These are phyloP conservation scores for Platyura marginata DNA, from an alignment of 1,140 invertebrate species.

Conservation along the genomic window DNA sequence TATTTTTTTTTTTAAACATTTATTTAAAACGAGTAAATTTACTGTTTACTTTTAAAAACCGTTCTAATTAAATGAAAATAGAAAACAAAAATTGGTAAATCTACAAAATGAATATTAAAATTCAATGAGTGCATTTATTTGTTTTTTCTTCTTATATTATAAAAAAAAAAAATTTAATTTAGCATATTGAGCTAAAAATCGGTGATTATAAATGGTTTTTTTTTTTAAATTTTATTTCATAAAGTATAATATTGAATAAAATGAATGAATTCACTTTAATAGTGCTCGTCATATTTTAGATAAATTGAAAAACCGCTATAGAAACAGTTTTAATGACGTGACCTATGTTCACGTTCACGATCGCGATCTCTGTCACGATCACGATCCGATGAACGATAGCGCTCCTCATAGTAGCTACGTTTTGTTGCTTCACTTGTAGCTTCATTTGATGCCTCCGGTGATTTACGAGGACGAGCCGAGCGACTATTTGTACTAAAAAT, in stretches of 20 bases:
- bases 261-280: neutral
- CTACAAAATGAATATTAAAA: too few species aligned
- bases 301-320: neutral
- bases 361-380: slow-evolving; percentile 48
- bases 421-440: slow-evolving; percentile 30
- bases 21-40: neutral
- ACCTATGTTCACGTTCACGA: slow-evolving; percentile 42
- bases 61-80: neutral
- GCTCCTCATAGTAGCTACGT: slow-evolving; percentile 62
- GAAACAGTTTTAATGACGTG: slow-evolving; percentile 35
- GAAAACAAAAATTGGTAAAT: too few species aligned
- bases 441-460: slow-evolving; percentile 27
- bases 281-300: neutral
- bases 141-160: neutral
- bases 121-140: too few species aligned
- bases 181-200: neutral
- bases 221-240: neutral
- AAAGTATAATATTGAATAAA: too few species aligned
- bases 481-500: slow-evolving; percentile 14
- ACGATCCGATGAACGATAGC: slow-evolving; percentile 49
- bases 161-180: neutral
- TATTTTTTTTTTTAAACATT: too few species aligned
- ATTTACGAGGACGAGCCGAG: slow-evolving; percentile 40
- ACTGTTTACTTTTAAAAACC: neutral
- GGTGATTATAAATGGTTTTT: neutral